Evolutionary conservation across 2,888 invertebrate genomes (phyloP), one percentile per base, ranked within the genome.

Genomic region (Lottia scabra): DNA sequence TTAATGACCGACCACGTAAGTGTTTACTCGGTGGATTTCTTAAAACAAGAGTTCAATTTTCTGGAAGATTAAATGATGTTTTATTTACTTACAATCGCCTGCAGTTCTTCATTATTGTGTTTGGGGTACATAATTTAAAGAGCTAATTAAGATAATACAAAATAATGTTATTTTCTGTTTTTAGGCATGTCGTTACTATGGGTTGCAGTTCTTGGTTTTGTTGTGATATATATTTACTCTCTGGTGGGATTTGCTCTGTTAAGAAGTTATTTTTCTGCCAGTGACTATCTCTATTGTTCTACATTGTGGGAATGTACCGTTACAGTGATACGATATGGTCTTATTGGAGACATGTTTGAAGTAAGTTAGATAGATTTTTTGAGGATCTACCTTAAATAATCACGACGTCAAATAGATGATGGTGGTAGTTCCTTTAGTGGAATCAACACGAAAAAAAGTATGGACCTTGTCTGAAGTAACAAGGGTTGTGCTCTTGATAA

Each of bases 221-320:
- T 90, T 66, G 82, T 89, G 72, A 88, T 90, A 75, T 90, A 90
- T 78, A 85, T 90, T 71, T 90, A 89, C 77, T 85, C 89, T 10
- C 80, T 90, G 69, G 77, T 89, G 27, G 88, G 88, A 3, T 90
- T 90, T 78, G 87, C 89, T 27, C 75, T 87, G 46, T 79, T 90
- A 69, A 78, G 89, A 46, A 81, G 82, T 23, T 84, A 85, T 70
- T 89, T 90, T 77, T 78, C 79, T 30, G 85, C 87, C 1, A 83
- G 80, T 19, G 81, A 87, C 68, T 79, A 84, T 66, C 77, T 88
- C 67, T 90, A 87, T 79, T 90, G 90, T 75, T 83, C 81, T 56
- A 87, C 87, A 2, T 81, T 90, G 8, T 88, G 84, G 83, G 86
- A 90, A 76, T 90, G 90, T 76, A 89, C 89, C 0, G 83, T 90